Base-by-base conservation (phyloP, 2,797 vertebrate species). In the Falco concolor region DNA sequence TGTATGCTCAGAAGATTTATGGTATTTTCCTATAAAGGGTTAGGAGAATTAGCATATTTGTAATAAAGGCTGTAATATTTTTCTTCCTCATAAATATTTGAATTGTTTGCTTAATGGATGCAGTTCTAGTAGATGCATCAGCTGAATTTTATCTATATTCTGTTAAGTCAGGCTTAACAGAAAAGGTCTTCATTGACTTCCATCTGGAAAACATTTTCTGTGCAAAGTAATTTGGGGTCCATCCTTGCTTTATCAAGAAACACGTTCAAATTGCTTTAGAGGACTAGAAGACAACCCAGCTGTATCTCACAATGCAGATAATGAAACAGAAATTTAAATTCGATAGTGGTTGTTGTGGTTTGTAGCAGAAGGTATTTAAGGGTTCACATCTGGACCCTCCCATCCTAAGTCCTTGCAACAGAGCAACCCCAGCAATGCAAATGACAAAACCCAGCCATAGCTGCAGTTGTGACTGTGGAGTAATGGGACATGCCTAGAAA, bases 11-110 rank as follows among this genome's bases (percentile, higher is more conserved):
- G 36, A 68, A 68, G n/a, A 76, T 81, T 88, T 81, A 60, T 20
- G 4, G 6, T 40, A 23, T 81, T 93, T 59, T 27, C 27, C 56
- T 82, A 23, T 10, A 25, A 60, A 83, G 42, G 13, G 17, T 57
- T 63, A 34, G 69, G 28, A 89, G 16, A 68, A 23, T 11, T 72
- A 12, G 4, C 32, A 5, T 78, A 69, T 54, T 64, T 78, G 10
- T 60, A 53, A 27, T 13, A 53, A 84, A 78, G 27, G 24, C 59
- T 73, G 42, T 34, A 65, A 86, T 73, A 65, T 49, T 90, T 91
- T 65, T 67, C 54, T 92, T 72, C 27, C 59, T 90, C 11, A 22
- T 88, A 93, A 95, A 95, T 91, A 93, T 91, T 91, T 84, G 68
- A 90, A 45, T 56, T 54, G 25, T 40, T 83, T 90, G 13, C 73